Base-by-base conservation (phyloP, 2,113 vertebrate species). In the Uria lomvia region DNA sequence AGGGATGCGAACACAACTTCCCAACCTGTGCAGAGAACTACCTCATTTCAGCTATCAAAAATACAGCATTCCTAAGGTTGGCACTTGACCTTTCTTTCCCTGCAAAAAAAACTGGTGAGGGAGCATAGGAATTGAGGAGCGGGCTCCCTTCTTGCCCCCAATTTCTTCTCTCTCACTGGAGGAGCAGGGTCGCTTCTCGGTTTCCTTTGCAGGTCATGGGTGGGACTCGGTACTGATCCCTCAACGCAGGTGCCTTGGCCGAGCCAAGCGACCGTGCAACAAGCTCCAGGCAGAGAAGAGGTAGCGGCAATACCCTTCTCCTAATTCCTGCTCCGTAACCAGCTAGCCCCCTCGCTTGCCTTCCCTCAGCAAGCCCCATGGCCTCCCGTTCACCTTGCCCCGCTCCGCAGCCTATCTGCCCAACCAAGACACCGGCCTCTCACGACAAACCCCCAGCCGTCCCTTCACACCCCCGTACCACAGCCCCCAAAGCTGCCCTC, bases 371-470 rank as follows among this genome's bases (percentile, higher is more conserved):
- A 49, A 49, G 74, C n/a, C 42, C 76, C 12, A 26, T 0, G 0
- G 2, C 34, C 36, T 29, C 20, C 13, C 20, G 52, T 26, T 20
- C 43, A 11, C 49, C 23, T 32, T 2, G 15, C 7, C 22, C 77
- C 14, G 58, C 80, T 49, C 36, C 26, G 7, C 13, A 12, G n/a
- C 47, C 77, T 10, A 2, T 5, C 22, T 11, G 34, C 18, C 53
- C 29, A 29, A 18, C 63, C 53, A 20, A 11, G 66, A 15, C 52
- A 17, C 36, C 1, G 0, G 9, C 17, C 36, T 38, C 52, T 45
- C 40, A 4, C 0, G 0, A 53, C 32, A 42, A 75, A 29, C 8
- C 38, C 62, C 8, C 4, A 26, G 0, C 0, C 1, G 29, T 26
- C 43, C 62, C 29, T 38, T 59, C 75, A 4, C 5, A 3, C 6